Evolutionary conservation across 2,888 invertebrate genomes (phyloP), one percentile per base, ranked within the genome.

Genomic region (Prosopocoilus inquinatus): DNA sequence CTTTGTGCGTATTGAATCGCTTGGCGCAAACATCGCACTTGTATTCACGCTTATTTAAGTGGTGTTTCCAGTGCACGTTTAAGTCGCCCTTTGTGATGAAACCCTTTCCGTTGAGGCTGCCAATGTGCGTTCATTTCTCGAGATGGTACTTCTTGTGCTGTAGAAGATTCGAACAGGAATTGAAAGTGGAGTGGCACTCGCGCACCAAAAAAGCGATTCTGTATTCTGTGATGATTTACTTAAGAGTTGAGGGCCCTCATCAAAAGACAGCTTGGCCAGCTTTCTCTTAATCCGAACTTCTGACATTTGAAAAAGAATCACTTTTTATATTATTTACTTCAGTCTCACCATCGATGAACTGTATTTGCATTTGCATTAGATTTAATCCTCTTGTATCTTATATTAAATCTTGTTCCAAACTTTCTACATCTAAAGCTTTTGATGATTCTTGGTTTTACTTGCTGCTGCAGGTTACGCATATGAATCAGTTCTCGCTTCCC

Each of bases 91-190:
- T 70, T 1, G 71, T 71, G 32, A 70, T 69, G 51, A 67, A 73
- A 45, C 78, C 76, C 68, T 82, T 83, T 3, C 72, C 72, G 53
- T 72, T 72, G 50, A 64, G 66, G 50, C 66, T 67, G 51, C 73
- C 72, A 33, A 71, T 67, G 33, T 70, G 67, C 5, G 58, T 57
- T 3, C 73, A 61, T 28, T 65, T 63, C 9, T 67, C 66, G 11
- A 64, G 57, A 53, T 73, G 73, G 49, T 70, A 70, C 20, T 67
- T 61, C 49, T 63, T 68, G 53, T 73, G 73, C 48, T 70, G 69
- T 15, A 66, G 63, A 11, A 73, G 53, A 49, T 69, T 67, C n/a
- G 70, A 63, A 5, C 68, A 69, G 1, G 70, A 63, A 9, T 63
- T 57, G 50, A 72, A 71, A 43, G 66, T 60, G 33, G 63, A 68